A percentile compares a stretch with the other conserved stretches of the same genome.
These are phyloP conservation scores for Tolmerus cingulatus DNA, from an alignment of 2,888 invertebrate species.

Conservation along the genomic window DNA sequence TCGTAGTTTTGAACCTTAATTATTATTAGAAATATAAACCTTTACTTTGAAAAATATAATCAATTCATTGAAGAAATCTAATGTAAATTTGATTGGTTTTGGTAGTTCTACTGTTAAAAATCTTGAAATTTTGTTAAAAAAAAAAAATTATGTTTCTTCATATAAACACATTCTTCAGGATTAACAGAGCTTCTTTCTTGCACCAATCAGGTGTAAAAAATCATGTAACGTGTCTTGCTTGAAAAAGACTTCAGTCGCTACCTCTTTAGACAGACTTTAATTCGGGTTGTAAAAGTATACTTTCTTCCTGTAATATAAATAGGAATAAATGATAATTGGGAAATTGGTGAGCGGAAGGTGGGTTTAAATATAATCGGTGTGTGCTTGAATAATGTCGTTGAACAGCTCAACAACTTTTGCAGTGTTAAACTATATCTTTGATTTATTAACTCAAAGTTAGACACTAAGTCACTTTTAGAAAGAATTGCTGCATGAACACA, in stretches of 20 bases:
- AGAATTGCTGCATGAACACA: conserved; percentile 32
- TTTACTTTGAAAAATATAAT: too few relatives aligned
- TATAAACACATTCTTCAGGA: not conserved
- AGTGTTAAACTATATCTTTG: conserved; percentile 3
- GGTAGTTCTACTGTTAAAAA: too few relatives aligned
- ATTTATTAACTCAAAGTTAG: conserved; percentile 28
- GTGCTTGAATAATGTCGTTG: not conserved
- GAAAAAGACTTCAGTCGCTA: not conserved
- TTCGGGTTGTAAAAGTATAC: conserved; percentile 37
- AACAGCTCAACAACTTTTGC: not conserved
- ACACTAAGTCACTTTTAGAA: conserved; percentile 24
- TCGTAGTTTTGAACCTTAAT: too few relatives aligned
- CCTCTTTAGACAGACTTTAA: conserved; percentile 12
- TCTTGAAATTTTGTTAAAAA: not conserved
- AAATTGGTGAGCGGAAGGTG: not conserved
- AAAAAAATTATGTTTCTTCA: not conserved
- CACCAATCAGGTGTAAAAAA: not conserved
- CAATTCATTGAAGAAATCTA: too few relatives aligned
- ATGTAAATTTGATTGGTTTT: too few relatives aligned
- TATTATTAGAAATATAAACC: too few relatives aligned
- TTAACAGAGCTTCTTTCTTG: not conserved
- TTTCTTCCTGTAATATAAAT: conserved; percentile 47
- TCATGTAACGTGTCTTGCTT: not conserved
- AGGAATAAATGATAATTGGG: conserved; percentile 9
- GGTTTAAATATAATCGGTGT: not conserved